Percentiles rank a stretch among this genome's conserved stretches.
These are phyloP conservation scores for Equus quagga DNA, from an alignment of 2,113 vertebrate species.

Conservation along the genomic window DNA sequence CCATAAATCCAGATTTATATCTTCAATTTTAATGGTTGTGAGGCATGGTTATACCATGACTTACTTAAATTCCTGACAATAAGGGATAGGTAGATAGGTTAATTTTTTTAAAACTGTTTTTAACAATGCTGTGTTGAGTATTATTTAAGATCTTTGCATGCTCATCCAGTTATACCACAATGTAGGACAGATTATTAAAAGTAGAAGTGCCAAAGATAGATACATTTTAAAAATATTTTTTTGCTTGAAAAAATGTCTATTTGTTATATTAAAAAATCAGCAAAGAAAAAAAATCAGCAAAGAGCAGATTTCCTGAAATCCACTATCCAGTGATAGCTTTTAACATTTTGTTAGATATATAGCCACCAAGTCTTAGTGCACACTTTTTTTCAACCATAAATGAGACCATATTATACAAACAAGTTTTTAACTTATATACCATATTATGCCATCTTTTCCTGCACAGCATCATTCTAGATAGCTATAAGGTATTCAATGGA, in stretches of 20 bases:
- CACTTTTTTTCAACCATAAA: not conserved
- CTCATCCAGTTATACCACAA: not conserved
- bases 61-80: not conserved
- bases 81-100: not conserved
- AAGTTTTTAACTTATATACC: not conserved
- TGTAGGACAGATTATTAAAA: not conserved
- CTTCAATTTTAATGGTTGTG: not conserved
- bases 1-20: not conserved
- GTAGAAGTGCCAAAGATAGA: not conserved
- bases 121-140: not conserved
- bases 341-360: not conserved
- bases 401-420: not conserved
- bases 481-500: not conserved
- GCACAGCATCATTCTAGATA: not conserved
- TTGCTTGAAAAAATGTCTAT: not conserved
- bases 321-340: not conserved
- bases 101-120: not conserved
- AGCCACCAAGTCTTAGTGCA: not conserved
- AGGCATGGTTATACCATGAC: not conserved
- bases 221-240: not conserved
- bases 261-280: constrained; percentile 9
- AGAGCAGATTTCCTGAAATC: not conserved
- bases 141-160: not conserved
- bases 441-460: not conserved
- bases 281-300: constrained; percentile 33